Percentiles rank a stretch among this genome's conserved stretches.
These are phyloP conservation scores for Caenorhabditis angaria DNA, from an alignment of 2,888 invertebrate species.

Conservation along the genomic window DNA sequence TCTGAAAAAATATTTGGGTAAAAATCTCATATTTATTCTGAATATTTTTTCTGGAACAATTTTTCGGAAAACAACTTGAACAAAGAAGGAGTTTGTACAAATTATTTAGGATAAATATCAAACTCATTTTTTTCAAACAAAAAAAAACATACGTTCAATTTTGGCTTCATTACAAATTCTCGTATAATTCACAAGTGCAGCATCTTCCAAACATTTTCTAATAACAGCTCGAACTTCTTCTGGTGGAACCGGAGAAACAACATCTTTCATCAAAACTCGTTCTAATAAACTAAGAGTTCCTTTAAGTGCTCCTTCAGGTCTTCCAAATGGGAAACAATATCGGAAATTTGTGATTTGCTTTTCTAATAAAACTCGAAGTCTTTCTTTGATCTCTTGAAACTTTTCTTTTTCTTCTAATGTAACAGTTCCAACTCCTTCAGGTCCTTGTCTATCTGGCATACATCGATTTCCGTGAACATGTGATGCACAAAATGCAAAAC, in stretches of 20 bases:
- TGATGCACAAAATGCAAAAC: conserved; percentile 98
- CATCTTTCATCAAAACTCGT: conserved; percentile 96
- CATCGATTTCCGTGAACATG: conserved; percentile 99
- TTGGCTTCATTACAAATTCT: conserved; percentile 94
- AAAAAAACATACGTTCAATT: conserved; percentile 84
- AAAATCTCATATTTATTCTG: too few relatives aligned
- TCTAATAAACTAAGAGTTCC: conserved; percentile 94
- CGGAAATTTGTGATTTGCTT: conserved; percentile 99
- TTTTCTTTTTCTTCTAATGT: conserved; percentile 90
- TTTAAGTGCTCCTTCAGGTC: conserved; percentile 96
- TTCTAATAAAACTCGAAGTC: conserved; percentile 89
- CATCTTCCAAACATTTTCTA: conserved; percentile 94
- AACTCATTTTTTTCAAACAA: conserved; percentile 19
- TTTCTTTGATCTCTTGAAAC: conserved; percentile 95
- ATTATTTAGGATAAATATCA: background rate
- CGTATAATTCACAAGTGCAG: conserved; percentile 95
- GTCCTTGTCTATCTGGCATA: conserved; percentile 66
- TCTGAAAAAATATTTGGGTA: conserved; percentile 62
- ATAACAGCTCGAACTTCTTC: conserved; percentile 95
- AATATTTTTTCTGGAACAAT: too few relatives aligned
- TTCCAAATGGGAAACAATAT: conserved; percentile 97
- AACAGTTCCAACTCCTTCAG: conserved; percentile 96
- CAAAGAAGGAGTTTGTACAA: too few relatives aligned
- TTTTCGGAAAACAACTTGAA: too few relatives aligned
- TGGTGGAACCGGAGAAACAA: conserved; percentile 92